Conservation (phyloP, 2,113 vertebrate genomes). For the Proteles cristata region DNA sequence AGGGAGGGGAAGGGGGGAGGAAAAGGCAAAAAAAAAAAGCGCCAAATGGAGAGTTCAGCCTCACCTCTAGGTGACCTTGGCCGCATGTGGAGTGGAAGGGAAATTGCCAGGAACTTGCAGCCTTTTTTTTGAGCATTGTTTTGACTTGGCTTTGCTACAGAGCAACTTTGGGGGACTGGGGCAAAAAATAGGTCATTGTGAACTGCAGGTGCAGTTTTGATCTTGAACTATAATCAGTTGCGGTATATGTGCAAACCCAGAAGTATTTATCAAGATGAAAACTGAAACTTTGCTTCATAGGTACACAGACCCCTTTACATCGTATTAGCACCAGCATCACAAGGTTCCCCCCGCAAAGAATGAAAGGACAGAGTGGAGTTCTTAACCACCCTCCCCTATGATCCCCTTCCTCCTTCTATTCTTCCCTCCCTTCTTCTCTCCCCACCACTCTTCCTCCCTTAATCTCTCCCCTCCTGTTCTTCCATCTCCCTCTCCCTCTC, state of each 20-base stretch:
- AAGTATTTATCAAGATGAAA: conserved; percentile 48
- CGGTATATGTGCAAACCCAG: conserved; percentile 37
- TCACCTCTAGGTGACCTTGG: conserved; percentile 79
- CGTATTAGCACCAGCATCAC: background rate
- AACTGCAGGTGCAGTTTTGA: conserved; percentile 69
- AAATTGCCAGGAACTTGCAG: conserved; percentile 75
- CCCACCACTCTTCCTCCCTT: background rate
- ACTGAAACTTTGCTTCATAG: conserved; percentile 7
- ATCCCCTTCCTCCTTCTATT: background rate
- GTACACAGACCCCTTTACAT: background rate
- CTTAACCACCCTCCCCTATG: background rate
- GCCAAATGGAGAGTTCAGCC: conserved; percentile 58
- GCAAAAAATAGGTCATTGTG: conserved; percentile 64
- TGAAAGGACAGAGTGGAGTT: background rate
- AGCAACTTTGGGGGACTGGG: conserved; percentile 55
- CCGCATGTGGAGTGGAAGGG: conserved; percentile 21
- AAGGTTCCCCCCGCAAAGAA: background rate
- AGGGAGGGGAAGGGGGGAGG: background rate
- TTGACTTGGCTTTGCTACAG: conserved; percentile 73
- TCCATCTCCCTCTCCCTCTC: background rate
- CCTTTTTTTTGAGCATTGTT: conserved; percentile 58
- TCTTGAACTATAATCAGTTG: background rate
- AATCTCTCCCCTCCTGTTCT: background rate
- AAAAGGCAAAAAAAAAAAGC: conserved; percentile 20
- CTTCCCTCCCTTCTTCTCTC: background rate